phyloP scores from a whole-genome alignment of 53 echinoderm and acorn worm genomes.

The Paracentrotus lividus region DNA sequence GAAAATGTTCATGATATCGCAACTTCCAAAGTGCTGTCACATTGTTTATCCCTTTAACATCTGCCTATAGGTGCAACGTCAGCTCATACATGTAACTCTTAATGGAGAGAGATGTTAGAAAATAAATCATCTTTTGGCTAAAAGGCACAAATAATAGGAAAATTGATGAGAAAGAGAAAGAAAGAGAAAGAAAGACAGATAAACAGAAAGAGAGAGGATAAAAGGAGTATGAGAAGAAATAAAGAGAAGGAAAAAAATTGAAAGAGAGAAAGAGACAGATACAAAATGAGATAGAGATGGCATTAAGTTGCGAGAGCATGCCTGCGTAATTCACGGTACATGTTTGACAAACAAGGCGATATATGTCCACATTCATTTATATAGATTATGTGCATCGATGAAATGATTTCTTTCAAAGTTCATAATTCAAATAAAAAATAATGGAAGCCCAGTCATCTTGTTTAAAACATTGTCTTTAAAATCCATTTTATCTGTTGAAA shows the following conservation, averaged over 20 bases:
- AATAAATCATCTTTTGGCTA: not conserved
- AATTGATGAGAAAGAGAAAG: no score
- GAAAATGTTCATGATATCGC: not conserved
- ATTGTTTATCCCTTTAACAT: not conserved
- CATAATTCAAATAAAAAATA: no score
- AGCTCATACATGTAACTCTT: not conserved
- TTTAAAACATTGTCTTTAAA: no score
- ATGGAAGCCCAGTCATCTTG: no score
- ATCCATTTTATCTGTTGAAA: not conserved
- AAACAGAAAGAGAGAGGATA: not conserved
- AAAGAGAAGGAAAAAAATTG: not conserved
- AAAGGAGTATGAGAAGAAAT: no score
- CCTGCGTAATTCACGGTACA: no score
- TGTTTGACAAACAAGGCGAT: no score
- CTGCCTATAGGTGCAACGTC: not conserved
- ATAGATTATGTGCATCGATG: no score
- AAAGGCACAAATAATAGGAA: no score
- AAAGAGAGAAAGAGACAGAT: not conserved
- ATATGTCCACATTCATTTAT: no score
- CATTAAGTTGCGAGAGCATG: no score
- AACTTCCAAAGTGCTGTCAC: not conserved
- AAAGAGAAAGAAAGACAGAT: not conserved
- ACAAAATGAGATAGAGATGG: not conserved
- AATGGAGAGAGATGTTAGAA: not conserved
- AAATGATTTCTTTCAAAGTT: no score